These are phyloP conservation scores for Oreochromis grahami DNA, from an alignment of 2,797 vertebrate species.

Conservation along the genomic window DNA sequence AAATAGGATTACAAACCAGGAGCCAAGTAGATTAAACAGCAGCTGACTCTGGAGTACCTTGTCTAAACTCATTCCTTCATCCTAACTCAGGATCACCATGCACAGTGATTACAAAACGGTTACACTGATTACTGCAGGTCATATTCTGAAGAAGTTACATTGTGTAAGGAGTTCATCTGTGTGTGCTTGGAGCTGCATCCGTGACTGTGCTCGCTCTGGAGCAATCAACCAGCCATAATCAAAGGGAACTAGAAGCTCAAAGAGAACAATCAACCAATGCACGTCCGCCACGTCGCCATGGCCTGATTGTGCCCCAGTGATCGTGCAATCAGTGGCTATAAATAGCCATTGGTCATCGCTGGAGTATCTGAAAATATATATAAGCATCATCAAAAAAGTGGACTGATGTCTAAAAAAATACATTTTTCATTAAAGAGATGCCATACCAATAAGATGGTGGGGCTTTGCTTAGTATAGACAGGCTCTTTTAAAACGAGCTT, in stretches of 20 bases:
- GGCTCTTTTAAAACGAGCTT: not conserved
- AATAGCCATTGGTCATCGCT: conserved; percentile 42
- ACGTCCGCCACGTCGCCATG: not conserved
- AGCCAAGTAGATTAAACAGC: conserved; percentile 60
- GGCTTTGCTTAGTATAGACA: not conserved
- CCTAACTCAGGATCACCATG: conserved; percentile 3
- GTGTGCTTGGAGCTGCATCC: not conserved
- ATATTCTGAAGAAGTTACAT: not conserved
- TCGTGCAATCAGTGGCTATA: conserved; percentile 43
- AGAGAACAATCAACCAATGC: conserved; percentile 42
- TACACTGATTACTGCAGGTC: conserved; percentile 19
- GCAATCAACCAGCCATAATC: conserved; percentile 50
- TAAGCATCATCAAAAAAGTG: conserved; percentile 4
- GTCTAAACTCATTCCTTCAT: conserved; percentile 27
- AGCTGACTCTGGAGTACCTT: conserved; percentile 18
- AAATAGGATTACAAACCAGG: conserved; percentile 63
- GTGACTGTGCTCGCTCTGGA: not conserved
- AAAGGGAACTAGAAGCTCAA: conserved; percentile 30
- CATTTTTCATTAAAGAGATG: not conserved
- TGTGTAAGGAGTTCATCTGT: not conserved
- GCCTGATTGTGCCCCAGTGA: conserved; percentile 32
- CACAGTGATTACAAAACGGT: not conserved
- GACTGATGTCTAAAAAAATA: not conserved
- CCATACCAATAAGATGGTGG: not conserved
- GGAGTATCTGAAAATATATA: conserved; percentile 39